A percentile compares a stretch with the other conserved stretches of the same genome.
Evolutionary conservation across 1,140 invertebrate species (phyloP).

Genomic region (Arctopsyche grandis): DNA sequence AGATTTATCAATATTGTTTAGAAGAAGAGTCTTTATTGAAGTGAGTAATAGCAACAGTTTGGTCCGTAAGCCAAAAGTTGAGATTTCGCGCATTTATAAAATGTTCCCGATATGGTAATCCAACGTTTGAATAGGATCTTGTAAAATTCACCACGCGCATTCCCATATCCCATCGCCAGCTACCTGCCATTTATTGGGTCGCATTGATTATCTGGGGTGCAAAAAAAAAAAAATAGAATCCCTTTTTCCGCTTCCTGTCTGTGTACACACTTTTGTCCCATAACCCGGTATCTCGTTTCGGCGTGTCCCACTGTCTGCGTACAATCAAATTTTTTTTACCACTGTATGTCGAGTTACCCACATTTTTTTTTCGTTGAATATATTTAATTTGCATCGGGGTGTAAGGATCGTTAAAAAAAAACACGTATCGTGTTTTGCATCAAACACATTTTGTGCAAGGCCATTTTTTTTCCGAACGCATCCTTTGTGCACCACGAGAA

Average conservation of each 20-base stretch:
- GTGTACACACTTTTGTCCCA: slow-evolving; percentile 48
- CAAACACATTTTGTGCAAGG: slow-evolving; percentile 28
- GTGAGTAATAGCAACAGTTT: no score
- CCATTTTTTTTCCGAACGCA: slow-evolving; percentile 32
- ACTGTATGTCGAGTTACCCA: slow-evolving; percentile 51
- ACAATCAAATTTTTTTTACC: slow-evolving; percentile 9
- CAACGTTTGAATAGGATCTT: not conserved
- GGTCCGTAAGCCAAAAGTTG: no score
- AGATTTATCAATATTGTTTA: no score
- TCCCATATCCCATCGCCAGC: slow-evolving; percentile 8
- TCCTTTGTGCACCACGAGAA: slow-evolving; percentile 47
- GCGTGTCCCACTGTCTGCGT: slow-evolving; percentile 29
- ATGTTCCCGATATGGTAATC: not conserved
- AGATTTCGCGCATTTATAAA: no score
- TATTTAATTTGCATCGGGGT: slow-evolving; percentile 55
- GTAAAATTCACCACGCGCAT: slow-evolving; percentile 6
- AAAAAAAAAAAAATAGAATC: slow-evolving; percentile 46
- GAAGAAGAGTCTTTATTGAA: no score
- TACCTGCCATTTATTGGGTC: slow-evolving; percentile 49
- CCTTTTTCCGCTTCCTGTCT: slow-evolving; percentile 45
- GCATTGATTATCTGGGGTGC: slow-evolving; percentile 51
- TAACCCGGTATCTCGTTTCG: slow-evolving; percentile 51
- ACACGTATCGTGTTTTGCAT: slow-evolving; percentile 48
- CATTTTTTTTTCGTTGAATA: slow-evolving; percentile 53
- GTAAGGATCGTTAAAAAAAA: slow-evolving; percentile 41